Conservation (phyloP, 1,140 invertebrate species). For the Pinna nobilis region DNA sequence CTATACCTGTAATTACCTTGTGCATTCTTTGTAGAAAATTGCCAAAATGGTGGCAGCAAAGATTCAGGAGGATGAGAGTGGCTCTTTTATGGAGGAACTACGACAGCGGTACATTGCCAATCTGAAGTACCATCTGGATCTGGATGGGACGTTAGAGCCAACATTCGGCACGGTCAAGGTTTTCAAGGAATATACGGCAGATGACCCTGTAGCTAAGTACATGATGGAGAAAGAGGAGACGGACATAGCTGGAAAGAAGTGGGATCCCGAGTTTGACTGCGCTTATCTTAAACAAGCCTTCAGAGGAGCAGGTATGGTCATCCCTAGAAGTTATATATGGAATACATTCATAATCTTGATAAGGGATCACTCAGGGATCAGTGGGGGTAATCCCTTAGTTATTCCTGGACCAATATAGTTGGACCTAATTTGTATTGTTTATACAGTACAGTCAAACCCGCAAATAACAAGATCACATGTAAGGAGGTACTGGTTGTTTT, state of each 20-base stretch:
- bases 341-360: too few species aligned
- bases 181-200: slow-evolving; percentile 37
- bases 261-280: slow-evolving; percentile 67
- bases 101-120: slow-evolving; percentile 22
- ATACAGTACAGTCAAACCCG: too few species aligned
- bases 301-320: slow-evolving; percentile 68
- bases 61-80: slow-evolving; percentile 33
- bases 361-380: too few species aligned
- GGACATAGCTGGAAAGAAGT: slow-evolving; percentile 52
- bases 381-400: too few species aligned
- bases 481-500: too few species aligned
- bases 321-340: too few species aligned
- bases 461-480: too few species aligned
- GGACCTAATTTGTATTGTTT: too few species aligned
- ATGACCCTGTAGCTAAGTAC: slow-evolving; percentile 55
- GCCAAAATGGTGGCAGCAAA: slow-evolving; percentile 15
- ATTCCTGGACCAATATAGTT: too few species aligned
- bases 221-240: slow-evolving; percentile 34
- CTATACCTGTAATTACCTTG: too few species aligned
- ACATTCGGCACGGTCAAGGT: slow-evolving; percentile 67
- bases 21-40: slow-evolving; percentile 40
- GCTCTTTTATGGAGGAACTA: slow-evolving; percentile 13
- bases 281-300: slow-evolving; percentile 68
- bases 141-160: slow-evolving; percentile 59
- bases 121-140: slow-evolving; percentile 22